Evolutionary conservation across 2,888 invertebrate genomes (phyloP).

Genomic region (Platycnemis pennipes): DNA sequence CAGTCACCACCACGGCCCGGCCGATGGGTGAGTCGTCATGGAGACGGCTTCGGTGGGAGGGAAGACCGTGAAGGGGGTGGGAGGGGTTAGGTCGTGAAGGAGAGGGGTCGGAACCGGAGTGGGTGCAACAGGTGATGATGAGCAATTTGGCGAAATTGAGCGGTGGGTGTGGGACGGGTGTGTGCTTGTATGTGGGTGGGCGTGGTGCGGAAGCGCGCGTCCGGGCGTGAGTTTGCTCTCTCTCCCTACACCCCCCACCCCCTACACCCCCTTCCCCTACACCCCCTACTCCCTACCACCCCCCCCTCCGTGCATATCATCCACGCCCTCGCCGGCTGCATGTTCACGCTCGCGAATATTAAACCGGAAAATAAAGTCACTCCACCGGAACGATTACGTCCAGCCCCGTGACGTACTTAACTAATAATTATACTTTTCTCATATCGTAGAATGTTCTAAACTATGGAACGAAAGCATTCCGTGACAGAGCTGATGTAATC

Average conservation of each 20-base stretch:
- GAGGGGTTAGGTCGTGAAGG: not conserved
- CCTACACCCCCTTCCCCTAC: not conserved
- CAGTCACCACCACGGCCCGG: not conserved
- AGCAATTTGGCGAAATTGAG: constrained; percentile 62
- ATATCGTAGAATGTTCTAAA: no score
- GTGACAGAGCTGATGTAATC: no score
- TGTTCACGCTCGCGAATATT: not conserved
- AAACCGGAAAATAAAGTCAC: not conserved
- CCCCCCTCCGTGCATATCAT: not conserved
- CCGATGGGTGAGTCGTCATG: not conserved
- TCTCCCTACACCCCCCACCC: not conserved
- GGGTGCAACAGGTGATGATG: constrained; percentile 66
- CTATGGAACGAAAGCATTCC: no score
- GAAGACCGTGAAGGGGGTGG: not conserved
- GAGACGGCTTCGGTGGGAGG: not conserved
- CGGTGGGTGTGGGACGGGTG: not conserved
- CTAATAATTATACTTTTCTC: no score
- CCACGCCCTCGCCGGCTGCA: not conserved
- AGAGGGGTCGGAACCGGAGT: not conserved
- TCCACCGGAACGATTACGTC: not conserved
- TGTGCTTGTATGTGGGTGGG: not conserved
- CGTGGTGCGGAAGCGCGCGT: not conserved
- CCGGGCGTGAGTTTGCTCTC: not conserved
- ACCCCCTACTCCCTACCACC: not conserved
- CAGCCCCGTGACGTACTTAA: no score